Evolutionary conservation across 2,888 invertebrate species (phyloP).

Genomic region (Coecobrya sp.): DNA sequence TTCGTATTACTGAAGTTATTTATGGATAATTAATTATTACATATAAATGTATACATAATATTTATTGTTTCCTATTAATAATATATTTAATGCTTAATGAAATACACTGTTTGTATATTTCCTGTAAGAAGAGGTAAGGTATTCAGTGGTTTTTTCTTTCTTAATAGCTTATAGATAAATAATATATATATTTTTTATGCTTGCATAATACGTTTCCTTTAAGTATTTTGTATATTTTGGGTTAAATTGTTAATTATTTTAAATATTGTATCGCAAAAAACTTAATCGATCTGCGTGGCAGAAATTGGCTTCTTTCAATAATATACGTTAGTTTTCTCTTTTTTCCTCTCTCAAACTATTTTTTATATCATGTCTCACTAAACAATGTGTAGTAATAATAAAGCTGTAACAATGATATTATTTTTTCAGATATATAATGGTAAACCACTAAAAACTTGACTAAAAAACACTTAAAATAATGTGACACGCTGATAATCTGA

Average conservation of each 20-base stretch:
- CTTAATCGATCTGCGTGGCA: conserved; percentile 9
- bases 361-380: background rate
- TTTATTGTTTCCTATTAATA: conserved; percentile 23
- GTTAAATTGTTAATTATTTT: background rate
- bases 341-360: background rate
- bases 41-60: background rate
- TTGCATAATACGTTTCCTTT: conserved; percentile 69
- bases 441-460: conserved; percentile 20
- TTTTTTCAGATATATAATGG: conserved; percentile 36
- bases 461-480: conserved; percentile 23
- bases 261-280: conserved; percentile 32
- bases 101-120: conserved; percentile 63
- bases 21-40: conserved; percentile 47
- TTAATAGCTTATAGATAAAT: conserved; percentile 21
- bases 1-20: conserved; percentile 76
- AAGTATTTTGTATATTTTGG: conserved; percentile 59
- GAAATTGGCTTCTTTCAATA: conserved; percentile 32
- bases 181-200: conserved; percentile 30
- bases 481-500: background rate
- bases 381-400: background rate
- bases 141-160: conserved; percentile 58
- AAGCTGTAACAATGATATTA: conserved; percentile 26
- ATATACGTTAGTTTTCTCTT: background rate
- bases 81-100: conserved; percentile 55
- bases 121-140: conserved; percentile 76